Percentiles rank a stretch among this genome's conserved stretches.
phyloP scores from a whole-genome alignment of 2,888 invertebrate genomes.

The Byasa hedistus region DNA sequence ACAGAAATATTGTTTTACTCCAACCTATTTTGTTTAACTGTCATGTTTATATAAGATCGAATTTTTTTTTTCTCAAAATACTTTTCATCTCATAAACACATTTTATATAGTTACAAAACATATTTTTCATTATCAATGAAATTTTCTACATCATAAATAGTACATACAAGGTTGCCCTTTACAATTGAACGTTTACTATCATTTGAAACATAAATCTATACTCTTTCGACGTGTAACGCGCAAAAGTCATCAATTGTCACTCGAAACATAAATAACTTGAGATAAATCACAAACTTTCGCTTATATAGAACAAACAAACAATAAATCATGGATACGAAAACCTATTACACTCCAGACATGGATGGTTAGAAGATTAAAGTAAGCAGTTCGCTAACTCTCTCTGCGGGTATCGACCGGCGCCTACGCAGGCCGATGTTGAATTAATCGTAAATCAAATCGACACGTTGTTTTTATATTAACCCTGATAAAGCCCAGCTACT shows the following conservation, averaged over 20 bases:
- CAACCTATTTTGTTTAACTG: no score
- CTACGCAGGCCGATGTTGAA: conserved; percentile 41
- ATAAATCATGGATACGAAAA: conserved; percentile 54
- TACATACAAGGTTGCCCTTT: background rate
- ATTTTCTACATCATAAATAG: background rate
- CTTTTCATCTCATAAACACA: no score
- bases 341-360: conserved; percentile 55
- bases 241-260: conserved; percentile 33
- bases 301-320: conserved; percentile 54
- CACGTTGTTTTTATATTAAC: conserved; percentile 42
- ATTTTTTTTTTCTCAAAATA: no score
- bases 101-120: no score
- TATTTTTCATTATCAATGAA: no score
- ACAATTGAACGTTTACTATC: background rate
- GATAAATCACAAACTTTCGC: conserved; percentile 47
- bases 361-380: conserved; percentile 47
- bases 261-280: conserved; percentile 41
- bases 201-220: conserved; percentile 23
- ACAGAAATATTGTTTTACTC: no score
- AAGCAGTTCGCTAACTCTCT: conserved; percentile 40
- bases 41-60: no score
- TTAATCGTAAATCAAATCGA: conserved; percentile 48
- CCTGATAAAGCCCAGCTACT: conserved; percentile 30
- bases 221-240: conserved; percentile 20
- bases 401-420: conserved; percentile 42